Conservation (phyloP, 2,113 vertebrate species). For the Nothocercus julius region DNA sequence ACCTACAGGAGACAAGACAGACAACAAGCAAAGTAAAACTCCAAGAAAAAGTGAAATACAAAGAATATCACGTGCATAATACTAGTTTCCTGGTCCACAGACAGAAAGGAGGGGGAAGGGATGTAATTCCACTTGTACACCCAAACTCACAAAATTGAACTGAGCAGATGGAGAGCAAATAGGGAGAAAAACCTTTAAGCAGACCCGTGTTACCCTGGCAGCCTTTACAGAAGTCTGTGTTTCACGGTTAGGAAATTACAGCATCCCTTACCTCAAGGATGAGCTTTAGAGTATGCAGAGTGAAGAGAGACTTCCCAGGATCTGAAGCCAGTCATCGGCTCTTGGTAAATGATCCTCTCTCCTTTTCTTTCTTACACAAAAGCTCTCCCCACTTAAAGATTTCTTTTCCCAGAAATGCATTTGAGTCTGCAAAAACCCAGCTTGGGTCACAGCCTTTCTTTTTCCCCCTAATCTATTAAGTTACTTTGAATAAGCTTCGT, state of each 20-base stretch:
- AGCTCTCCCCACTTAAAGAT: not conserved
- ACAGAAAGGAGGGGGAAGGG: not conserved
- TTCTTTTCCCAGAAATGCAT: not conserved
- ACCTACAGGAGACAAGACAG: not conserved
- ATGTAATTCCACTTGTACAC: not conserved
- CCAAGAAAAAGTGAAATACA: not conserved
- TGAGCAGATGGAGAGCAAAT: rapidly evolving
- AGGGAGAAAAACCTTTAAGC: not conserved
- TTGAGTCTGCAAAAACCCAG: conserved; percentile 14
- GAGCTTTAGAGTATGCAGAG: not conserved
- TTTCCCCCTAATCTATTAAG: not conserved
- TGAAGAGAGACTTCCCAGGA: not conserved
- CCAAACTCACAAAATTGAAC: not conserved
- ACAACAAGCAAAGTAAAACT: not conserved
- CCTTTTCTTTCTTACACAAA: not conserved
- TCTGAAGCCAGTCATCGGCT: rapidly evolving
- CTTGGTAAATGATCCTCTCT: not conserved
- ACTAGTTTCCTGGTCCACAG: not conserved
- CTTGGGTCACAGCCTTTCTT: not conserved
- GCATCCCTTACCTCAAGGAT: not conserved
- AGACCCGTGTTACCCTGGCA: not conserved
- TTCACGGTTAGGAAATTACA: not conserved
- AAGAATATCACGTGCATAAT: not conserved
- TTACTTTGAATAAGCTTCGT: conserved; percentile 51
- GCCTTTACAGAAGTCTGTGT: not conserved